Conservation (phyloP, 2,113 vertebrate species). For the Calyptommatus sinebrachiatus region DNA sequence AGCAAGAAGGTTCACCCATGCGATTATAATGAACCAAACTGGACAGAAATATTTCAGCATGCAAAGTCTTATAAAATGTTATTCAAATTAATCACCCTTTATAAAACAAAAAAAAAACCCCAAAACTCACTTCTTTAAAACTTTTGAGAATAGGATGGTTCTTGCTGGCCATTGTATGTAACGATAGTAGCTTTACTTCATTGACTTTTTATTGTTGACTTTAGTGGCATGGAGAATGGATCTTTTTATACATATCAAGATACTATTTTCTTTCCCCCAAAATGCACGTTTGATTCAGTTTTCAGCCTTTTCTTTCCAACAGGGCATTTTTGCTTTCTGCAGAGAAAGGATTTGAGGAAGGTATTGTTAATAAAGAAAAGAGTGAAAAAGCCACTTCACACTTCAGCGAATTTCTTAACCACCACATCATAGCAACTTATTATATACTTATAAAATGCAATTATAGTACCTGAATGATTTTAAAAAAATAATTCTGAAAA, state of each 20-base stretch:
- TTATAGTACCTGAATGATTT: constrained; percentile 41
- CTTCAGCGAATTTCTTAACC: constrained; percentile 46
- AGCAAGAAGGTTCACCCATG: neutral
- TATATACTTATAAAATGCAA: constrained; percentile 57
- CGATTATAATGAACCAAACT: constrained; percentile 6
- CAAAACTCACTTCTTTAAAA: constrained; percentile 14
- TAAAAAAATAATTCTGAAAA: constrained; percentile 44
- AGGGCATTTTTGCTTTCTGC: constrained; percentile 44
- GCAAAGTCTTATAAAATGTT: constrained; percentile 12
- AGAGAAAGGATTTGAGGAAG: constrained; percentile 23
- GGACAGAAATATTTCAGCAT: neutral
- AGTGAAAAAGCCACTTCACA: constrained; percentile 57
- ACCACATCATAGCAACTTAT: constrained; percentile 51
- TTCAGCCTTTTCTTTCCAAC: constrained; percentile 38
- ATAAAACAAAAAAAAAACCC: constrained; percentile 3
- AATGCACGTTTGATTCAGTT: constrained; percentile 53
- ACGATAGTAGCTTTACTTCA: constrained; percentile 6
- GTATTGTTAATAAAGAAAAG: constrained; percentile 48
- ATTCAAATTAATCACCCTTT: constrained; percentile 20
- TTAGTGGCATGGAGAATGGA: neutral
- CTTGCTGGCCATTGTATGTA: constrained; percentile 3
- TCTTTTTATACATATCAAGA: constrained; percentile 43
- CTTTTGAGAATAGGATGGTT: constrained; percentile 6
- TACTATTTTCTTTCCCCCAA: constrained; percentile 48
- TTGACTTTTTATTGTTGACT: constrained; percentile 15